Conservation (phyloP, 2,888 invertebrate species). For the Odontocerum albicorne region DNA sequence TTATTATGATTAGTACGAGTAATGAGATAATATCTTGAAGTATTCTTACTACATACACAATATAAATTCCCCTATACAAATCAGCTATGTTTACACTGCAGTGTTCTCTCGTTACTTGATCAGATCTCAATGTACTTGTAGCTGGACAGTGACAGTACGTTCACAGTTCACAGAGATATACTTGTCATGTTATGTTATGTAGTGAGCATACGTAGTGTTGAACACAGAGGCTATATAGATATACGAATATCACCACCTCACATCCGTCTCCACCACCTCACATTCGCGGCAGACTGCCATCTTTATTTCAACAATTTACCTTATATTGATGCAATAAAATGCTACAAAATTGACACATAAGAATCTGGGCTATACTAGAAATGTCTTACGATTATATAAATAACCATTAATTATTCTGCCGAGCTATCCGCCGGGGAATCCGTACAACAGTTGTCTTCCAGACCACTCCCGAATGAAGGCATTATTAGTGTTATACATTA, state of each 20-base stretch:
- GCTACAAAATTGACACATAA: constrained; percentile 63
- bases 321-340: constrained; percentile 59
- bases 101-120: constrained; percentile 19
- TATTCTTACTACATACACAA: constrained; percentile 60
- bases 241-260: constrained; percentile 2
- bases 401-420: too few relatives aligned
- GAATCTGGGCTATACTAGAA: constrained; percentile 60
- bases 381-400: too few relatives aligned
- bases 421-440: too few relatives aligned
- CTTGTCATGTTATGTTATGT: constrained; percentile 8
- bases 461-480: constrained; percentile 28
- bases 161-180: constrained; percentile 20
- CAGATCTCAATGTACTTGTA: too few relatives aligned
- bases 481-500: constrained; percentile 22
- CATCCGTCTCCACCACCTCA: not conserved
- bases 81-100: constrained; percentile 33
- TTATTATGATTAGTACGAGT: constrained; percentile 60
- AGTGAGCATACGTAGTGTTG: constrained; percentile 12
- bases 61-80: constrained; percentile 40
- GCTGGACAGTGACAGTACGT: too few relatives aligned
- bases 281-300: constrained; percentile 14
- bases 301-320: constrained; percentile 50
- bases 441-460: too few relatives aligned
- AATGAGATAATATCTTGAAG: constrained; percentile 58
- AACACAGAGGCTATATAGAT: constrained; percentile 11